Percentiles rank a stretch among this genome's conserved stretches.
Evolutionary conservation across 2,888 invertebrate species (phyloP).

Genomic region (Eristalis pertinax): DNA sequence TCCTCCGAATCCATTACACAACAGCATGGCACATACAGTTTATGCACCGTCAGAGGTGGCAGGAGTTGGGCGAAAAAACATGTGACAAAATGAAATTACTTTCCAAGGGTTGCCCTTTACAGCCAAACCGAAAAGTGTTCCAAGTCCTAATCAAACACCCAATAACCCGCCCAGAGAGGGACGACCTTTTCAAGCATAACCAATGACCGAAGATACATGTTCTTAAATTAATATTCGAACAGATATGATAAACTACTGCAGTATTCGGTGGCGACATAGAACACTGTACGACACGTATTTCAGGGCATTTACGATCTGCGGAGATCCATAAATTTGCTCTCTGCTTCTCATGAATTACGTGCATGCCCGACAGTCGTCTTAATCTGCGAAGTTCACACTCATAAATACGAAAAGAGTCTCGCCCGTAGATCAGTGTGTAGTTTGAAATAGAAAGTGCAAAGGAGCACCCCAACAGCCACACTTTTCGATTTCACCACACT

Average conservation of each 20-base stretch:
- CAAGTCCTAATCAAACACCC: slow-evolving; percentile 25
- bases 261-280: not conserved
- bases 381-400: slow-evolving; percentile 38
- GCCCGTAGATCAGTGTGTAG: not conserved
- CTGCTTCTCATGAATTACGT: slow-evolving; percentile 38
- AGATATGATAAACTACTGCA: slow-evolving; percentile 39
- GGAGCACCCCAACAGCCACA: not conserved
- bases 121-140: not conserved
- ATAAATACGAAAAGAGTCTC: slow-evolving; percentile 30
- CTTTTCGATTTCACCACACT: slow-evolving; percentile 3
- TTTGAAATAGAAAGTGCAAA: slow-evolving; percentile 21
- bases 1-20: slow-evolving; percentile 11
- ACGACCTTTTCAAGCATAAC: slow-evolving; percentile 18
- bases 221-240: slow-evolving; percentile 31
- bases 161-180: not conserved
- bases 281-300: slow-evolving; percentile 48
- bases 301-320: slow-evolving; percentile 41
- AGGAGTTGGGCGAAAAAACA: not conserved
- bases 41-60: not conserved
- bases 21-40: not conserved
- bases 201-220: slow-evolving; percentile 10
- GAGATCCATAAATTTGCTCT: slow-evolving; percentile 38
- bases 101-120: slow-evolving; percentile 4
- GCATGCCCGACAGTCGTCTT: not conserved
- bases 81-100: slow-evolving; percentile 21